A percentile compares a stretch with the other conserved stretches of the same genome.
Conservation (phyloP, 2,888 invertebrate species). For the Octonoba sinensis region DNA sequence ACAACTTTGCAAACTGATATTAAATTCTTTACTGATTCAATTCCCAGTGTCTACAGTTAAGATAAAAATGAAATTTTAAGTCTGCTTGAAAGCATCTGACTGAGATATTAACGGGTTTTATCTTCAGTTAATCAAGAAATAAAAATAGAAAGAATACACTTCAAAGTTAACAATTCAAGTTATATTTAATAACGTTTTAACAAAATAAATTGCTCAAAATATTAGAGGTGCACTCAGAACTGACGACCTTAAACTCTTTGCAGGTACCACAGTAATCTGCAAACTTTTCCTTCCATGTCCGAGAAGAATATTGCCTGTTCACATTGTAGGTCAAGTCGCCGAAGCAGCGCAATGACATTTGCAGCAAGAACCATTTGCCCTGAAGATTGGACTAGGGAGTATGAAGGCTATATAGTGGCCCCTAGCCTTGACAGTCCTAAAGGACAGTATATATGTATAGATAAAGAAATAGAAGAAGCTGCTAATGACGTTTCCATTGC, state of each 20-base stretch:
- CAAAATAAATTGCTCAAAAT: no score
- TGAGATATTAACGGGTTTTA: no score
- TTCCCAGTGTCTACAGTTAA: no score
- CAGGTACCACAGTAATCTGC: slow-evolving; percentile 33
- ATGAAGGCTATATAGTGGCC: slow-evolving; percentile 51
- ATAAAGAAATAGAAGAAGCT: slow-evolving; percentile 20
- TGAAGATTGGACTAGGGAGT: slow-evolving; percentile 43
- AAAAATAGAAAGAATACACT: no score
- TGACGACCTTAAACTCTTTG: background rate
- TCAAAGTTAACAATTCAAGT: no score
- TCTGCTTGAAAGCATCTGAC: no score
- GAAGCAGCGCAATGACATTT: slow-evolving; percentile 15
- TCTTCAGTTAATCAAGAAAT: no score
- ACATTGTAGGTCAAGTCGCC: slow-evolving; percentile 5
- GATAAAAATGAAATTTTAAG: no score
- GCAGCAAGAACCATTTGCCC: slow-evolving; percentile 21
- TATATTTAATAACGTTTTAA: no score
- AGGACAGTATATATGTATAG: slow-evolving; percentile 48
- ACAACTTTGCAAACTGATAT: no score
- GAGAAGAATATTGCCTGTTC: slow-evolving; percentile 32
- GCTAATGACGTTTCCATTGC: background rate
- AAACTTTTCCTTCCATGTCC: background rate
- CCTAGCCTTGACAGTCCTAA: slow-evolving; percentile 9
- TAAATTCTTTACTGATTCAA: no score
- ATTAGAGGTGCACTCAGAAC: no score